Base-by-base conservation (phyloP, 2,888 invertebrate species). In the Automeris io region DNA sequence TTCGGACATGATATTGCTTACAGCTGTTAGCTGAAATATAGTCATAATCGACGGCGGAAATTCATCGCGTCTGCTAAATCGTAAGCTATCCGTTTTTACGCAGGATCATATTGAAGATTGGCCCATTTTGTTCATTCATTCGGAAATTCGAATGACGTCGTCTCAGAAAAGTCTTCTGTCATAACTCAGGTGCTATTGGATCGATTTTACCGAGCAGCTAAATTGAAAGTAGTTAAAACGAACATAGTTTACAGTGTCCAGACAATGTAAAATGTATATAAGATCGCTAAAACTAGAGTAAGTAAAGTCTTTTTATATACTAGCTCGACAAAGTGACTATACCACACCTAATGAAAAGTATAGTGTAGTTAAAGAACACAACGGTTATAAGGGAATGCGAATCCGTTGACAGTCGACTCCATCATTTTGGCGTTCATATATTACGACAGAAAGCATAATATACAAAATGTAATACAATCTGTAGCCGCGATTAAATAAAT, bases 101-200 rank as follows among this genome's bases (percentile, higher is more conserved):
- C 7, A 13, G 18, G 18, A 16, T 18, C 1, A 33, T 24, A 44
- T 42, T 40, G 42, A 45, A 37, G 42, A 38, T 43, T 41, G 42
- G 39, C 26, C 29, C 34, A 43, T 41, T 40, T 40, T 43, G 37
- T 46, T 43, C 37, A 41, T 35, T 40, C 43, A 32, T 29, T 33
- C 43, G 44, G 48, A 49, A 47, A 37, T 43, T 46, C 46, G 37
- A 44, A 49, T 49, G 41, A 46, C 42, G 42, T 39, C 40, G 37
- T 34, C 39, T 9, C 16, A 23, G 18, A 34, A n/a, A 29, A 8
- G 1, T 11, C 16, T 23, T 33, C 34, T 16, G 6, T 1, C n/a
- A 8, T 13, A 29, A 13, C 4, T 16, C 29, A 29, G 29, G 16
- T 29, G 16, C 16, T 13, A 16, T 29, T 39, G 43, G 41, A 43